Evolutionary conservation across 2,797 vertebrate species (phyloP), one percentile per base, ranked within the genome.

Genomic region (Ceryle rudis): DNA sequence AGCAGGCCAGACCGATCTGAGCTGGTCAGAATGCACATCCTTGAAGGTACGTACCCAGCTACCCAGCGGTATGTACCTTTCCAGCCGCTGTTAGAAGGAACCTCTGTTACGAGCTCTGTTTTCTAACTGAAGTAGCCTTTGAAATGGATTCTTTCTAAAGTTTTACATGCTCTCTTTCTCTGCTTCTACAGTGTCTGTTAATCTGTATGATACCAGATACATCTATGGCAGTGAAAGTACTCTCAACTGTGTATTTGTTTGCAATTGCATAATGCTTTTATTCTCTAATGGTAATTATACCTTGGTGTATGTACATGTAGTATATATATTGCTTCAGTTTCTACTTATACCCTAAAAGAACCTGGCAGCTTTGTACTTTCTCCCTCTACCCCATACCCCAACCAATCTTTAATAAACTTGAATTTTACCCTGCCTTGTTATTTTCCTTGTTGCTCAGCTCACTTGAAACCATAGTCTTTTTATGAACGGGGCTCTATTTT

Each of bases 21-120:
- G 95, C 98, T 99, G 93, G 99, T 99, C 94, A 99, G 99, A 81
- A 99, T 99, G 99, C 99, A 99, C 97, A 99, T 99, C 96, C 98
- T 99, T 10, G 98, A 99, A 98, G 99, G 99, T 99, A 98, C 71
- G 83, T 37, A 29, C 49, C 49, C 49, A 51, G 49, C 49, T 51
- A 46, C 80, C 46, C 41, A 47, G 37, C 55, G 35, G 7, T 6
- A 31, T 14, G 16, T 51, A 18, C 26, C 26, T 25, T 10, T 14
- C 1, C 4, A 47, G 49, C 75, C 67, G 29, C 80, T 49, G 7
- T 2, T 55, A 22, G 28, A n/a, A 57, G 39, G 33, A 65, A 8
- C 37, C 41, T 66, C 15, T 16, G 4, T 7, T 51, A 14, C 3
- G 12, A 54, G 21, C 42, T 44, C 20, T 3, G 4, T 14, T 70